Percentiles rank a stretch among this genome's conserved stretches.
Evolutionary conservation across 2,113 vertebrate genomes (phyloP).

Genomic region (Pithys albifrons): DNA sequence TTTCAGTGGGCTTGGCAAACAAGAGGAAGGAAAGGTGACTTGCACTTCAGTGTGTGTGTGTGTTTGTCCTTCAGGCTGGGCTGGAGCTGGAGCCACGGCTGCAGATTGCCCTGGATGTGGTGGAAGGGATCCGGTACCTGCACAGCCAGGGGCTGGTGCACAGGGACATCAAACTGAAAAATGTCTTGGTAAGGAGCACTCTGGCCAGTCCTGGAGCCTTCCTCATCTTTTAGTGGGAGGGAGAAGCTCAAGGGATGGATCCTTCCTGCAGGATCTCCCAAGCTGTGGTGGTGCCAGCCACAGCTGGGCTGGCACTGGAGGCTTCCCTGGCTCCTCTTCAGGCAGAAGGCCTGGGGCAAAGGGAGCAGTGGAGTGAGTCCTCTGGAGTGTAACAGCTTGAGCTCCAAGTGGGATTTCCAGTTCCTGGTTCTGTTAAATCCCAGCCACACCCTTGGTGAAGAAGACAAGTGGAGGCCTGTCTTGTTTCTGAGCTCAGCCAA

Average conservation of each 20-base stretch:
- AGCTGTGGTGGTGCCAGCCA: not conserved
- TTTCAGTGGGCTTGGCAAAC: not conserved
- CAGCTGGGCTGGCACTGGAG: not conserved
- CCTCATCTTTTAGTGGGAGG: not conserved
- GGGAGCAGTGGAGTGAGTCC: not conserved
- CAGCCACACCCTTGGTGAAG: not conserved
- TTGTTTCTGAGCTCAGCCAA: not conserved
- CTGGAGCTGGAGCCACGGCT: slow-evolving; percentile 86
- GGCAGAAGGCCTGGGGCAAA: not conserved
- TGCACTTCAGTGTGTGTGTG: not conserved
- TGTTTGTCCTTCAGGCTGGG: slow-evolving; percentile 76
- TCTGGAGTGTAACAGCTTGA: not conserved
- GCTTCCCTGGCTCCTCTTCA: not conserved
- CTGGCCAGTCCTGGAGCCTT: not conserved
- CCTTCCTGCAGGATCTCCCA: accelerated
- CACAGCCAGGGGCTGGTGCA: slow-evolving; percentile 95
- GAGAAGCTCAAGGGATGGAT: not conserved
- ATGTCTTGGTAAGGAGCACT: slow-evolving; percentile 88
- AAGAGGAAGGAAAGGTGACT: not conserved
- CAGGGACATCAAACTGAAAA: slow-evolving; percentile 97
- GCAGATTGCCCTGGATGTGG: slow-evolving; percentile 93
- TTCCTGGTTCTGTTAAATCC: not conserved
- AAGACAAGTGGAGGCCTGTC: not conserved
- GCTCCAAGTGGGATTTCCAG: not conserved
- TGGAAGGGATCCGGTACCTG: slow-evolving; percentile 96